Evolutionary conservation across 2,888 invertebrate genomes (phyloP).

Genomic region (Diarsia brunnea): DNA sequence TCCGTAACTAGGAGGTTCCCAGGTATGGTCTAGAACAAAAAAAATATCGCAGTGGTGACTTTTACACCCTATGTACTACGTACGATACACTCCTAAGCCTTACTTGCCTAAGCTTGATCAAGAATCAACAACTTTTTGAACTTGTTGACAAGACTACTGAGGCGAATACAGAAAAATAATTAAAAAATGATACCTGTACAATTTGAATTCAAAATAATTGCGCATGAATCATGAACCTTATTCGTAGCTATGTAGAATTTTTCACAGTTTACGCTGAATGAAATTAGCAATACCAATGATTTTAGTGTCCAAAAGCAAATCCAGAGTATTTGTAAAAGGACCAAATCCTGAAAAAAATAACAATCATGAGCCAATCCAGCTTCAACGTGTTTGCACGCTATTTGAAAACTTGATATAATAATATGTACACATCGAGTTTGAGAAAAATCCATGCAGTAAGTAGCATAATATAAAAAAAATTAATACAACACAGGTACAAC

Average conservation of each 20-base stretch:
- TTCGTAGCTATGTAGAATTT: neutral
- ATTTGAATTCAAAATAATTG: neutral
- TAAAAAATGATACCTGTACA: neutral
- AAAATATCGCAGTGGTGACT: no score
- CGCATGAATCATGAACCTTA: neutral
- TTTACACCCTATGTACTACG: no score
- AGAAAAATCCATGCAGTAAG: no score
- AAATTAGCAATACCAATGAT: neutral
- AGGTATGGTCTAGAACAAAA: no score
- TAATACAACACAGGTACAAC: neutral
- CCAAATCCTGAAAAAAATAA: neutral
- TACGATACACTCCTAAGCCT: no score
- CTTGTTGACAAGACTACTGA: no score
- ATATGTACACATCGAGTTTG: no score
- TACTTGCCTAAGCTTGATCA: no score
- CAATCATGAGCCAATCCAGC: neutral
- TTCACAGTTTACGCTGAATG: neutral
- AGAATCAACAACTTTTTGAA: no score
- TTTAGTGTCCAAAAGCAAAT: neutral
- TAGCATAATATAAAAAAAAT: neutral
- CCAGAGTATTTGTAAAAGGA: neutral
- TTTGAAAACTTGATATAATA: no score
- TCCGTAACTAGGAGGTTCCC: no score
- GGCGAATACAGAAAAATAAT: neutral
- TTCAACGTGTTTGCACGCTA: no score